Percentiles rank a stretch among this genome's conserved stretches.
phyloP scores from a whole-genome alignment of 2,888 invertebrate genomes.

The Epicampocera succincta region DNA sequence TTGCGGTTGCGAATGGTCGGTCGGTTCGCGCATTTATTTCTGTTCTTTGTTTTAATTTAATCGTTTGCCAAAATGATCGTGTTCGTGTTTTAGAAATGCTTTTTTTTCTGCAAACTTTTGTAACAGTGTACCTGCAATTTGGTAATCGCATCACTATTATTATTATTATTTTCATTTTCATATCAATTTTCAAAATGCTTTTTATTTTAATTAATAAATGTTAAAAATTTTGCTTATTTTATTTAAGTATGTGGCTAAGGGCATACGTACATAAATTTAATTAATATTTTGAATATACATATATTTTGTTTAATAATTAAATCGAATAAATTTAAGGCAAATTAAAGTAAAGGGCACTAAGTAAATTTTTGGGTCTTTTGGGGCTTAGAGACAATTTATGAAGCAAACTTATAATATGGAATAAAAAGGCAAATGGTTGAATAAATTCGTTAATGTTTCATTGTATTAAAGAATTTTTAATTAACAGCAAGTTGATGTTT shows the following conservation, averaged over 20 bases:
- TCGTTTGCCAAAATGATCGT: too few relatives aligned
- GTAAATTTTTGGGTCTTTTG: slow-evolving; percentile 58
- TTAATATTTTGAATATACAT: slow-evolving; percentile 44
- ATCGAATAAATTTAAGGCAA: slow-evolving; percentile 76
- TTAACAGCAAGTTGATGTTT: background rate
- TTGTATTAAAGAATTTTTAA: slow-evolving; percentile 32
- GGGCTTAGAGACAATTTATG: slow-evolving; percentile 46
- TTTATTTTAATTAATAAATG: slow-evolving; percentile 19
- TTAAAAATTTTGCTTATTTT: slow-evolving; percentile 19
- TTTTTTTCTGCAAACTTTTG: too few relatives aligned
- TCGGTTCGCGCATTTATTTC: too few relatives aligned
- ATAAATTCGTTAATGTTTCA: slow-evolving; percentile 70
- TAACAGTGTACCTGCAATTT: too few relatives aligned
- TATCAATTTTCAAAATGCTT: too few relatives aligned
- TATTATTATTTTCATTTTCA: background rate
- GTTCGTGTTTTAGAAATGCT: too few relatives aligned
- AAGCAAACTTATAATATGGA: slow-evolving; percentile 57
- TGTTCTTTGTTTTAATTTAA: too few relatives aligned
- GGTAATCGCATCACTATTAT: slow-evolving; percentile 31
- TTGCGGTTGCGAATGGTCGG: too few relatives aligned
- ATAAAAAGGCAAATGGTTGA: slow-evolving; percentile 67
- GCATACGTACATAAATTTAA: slow-evolving; percentile 56
- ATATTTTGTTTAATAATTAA: slow-evolving; percentile 61
- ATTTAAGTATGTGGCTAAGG: slow-evolving; percentile 39
- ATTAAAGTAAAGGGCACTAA: slow-evolving; percentile 79